Conservation (phyloP, 2,113 vertebrate species). For the Lepus americanus region DNA sequence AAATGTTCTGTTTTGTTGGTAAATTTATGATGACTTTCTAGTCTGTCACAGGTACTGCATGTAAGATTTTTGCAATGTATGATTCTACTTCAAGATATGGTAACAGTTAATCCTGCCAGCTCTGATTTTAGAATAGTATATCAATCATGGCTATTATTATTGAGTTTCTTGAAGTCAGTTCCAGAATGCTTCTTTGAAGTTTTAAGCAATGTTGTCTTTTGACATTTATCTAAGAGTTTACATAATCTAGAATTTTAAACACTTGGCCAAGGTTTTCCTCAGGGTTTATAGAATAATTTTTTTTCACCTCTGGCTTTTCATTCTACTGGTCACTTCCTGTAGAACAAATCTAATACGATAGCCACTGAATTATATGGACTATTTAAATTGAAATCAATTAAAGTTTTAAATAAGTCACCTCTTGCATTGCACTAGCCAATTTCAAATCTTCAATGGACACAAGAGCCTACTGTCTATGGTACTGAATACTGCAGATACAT, state of each 20-base stretch:
- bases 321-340: not conserved
- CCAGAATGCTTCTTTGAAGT: not conserved
- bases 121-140: conserved; percentile 5
- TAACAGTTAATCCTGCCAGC: not conserved
- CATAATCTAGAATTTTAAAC: not conserved
- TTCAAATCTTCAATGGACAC: not conserved
- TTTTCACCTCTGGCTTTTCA: not conserved
- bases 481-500: not conserved
- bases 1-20: not conserved
- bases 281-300: not conserved
- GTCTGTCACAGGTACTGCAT: not conserved
- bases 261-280: not conserved
- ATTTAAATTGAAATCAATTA: conserved; percentile 10
- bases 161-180: not conserved
- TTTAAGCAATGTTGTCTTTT: not conserved
- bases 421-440: not conserved
- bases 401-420: not conserved
- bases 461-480: accelerated
- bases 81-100: not conserved
- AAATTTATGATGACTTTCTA: not conserved
- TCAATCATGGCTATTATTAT: not conserved
- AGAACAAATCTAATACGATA: not conserved
- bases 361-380: not conserved
- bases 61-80: not conserved
- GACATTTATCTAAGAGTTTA: not conserved